These are phyloP conservation scores for Suricata suricatta DNA, from an alignment of 2,113 vertebrate species.

Conservation along the genomic window DNA sequence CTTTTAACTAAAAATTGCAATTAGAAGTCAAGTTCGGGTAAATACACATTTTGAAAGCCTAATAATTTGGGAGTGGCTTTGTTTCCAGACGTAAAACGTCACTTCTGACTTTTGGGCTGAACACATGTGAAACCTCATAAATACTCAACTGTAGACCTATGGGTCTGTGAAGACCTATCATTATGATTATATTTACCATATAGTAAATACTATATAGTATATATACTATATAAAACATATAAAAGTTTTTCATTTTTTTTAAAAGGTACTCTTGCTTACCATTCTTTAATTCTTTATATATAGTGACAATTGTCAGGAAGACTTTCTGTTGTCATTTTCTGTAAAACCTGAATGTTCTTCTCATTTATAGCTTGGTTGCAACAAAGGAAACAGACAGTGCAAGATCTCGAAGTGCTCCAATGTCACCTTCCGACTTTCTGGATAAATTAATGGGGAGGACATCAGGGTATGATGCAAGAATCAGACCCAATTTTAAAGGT, in stretches of 20 bases:
- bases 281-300: background rate
- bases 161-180: background rate
- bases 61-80: background rate
- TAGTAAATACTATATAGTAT: background rate
- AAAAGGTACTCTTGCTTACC: background rate
- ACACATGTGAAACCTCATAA: background rate
- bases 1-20: background rate
- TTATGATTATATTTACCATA: background rate
- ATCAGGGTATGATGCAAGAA: slow-evolving; percentile 97
- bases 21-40: slow-evolving; percentile 52
- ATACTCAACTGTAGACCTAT: background rate
- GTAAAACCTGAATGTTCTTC: slow-evolving; percentile 66
- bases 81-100: background rate
- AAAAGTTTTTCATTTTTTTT: background rate
- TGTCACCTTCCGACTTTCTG: slow-evolving; percentile 98
- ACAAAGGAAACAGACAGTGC: slow-evolving; percentile 93
- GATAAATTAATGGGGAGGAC: slow-evolving; percentile 99
- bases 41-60: background rate
- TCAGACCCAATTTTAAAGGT: slow-evolving; percentile 99
- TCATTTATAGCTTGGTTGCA: slow-evolving; percentile 89
- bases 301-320: background rate
- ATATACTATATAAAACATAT: too few relatives aligned
- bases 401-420: slow-evolving; percentile 88
- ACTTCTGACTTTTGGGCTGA: background rate
- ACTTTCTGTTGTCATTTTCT: background rate